phyloP scores from a whole-genome alignment of 2,888 invertebrate species.

The Tetropium fuscum region DNA sequence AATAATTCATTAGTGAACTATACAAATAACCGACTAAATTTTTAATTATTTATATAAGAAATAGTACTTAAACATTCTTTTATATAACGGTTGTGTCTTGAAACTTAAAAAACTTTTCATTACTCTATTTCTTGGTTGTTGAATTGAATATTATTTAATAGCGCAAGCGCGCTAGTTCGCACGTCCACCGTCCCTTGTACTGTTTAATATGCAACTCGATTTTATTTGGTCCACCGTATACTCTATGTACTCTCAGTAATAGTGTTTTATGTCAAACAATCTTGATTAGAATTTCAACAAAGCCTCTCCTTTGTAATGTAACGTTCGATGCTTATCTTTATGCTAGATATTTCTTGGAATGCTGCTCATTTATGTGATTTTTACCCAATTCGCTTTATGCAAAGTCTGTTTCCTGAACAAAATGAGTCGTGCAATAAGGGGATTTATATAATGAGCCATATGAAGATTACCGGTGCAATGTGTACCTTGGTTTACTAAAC shows the following conservation, averaged over 20 bases:
- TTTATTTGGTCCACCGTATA: constrained; percentile 26
- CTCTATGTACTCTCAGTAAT: constrained; percentile 11
- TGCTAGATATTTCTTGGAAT: constrained; percentile 28
- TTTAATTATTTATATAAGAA: too few relatives aligned
- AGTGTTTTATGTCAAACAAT: constrained; percentile 29
- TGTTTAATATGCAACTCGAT: too few relatives aligned
- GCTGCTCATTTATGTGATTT: constrained; percentile 20
- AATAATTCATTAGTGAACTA: too few relatives aligned
- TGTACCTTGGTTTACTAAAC: background rate
- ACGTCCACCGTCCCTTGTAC: too few relatives aligned
- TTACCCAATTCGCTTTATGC: constrained; percentile 12
- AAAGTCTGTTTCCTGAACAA: constrained; percentile 7
- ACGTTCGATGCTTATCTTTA: constrained; percentile 35
- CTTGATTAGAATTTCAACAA: constrained; percentile 34
- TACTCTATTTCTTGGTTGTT: too few relatives aligned
- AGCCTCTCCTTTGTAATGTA: constrained; percentile 28
- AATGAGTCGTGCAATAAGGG: constrained; percentile 5
- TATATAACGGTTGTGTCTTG: too few relatives aligned
- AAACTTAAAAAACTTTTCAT: too few relatives aligned
- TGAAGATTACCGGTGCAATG: background rate
- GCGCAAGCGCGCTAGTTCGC: too few relatives aligned
- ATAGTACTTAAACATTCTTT: too few relatives aligned
- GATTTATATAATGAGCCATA: constrained; percentile 6
- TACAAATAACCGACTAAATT: too few relatives aligned
- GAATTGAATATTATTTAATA: too few relatives aligned